Percentiles rank a stretch among this genome's conserved stretches.
Evolutionary conservation across 2,888 invertebrate species (phyloP).

Genomic region (Euplexia lucipara): DNA sequence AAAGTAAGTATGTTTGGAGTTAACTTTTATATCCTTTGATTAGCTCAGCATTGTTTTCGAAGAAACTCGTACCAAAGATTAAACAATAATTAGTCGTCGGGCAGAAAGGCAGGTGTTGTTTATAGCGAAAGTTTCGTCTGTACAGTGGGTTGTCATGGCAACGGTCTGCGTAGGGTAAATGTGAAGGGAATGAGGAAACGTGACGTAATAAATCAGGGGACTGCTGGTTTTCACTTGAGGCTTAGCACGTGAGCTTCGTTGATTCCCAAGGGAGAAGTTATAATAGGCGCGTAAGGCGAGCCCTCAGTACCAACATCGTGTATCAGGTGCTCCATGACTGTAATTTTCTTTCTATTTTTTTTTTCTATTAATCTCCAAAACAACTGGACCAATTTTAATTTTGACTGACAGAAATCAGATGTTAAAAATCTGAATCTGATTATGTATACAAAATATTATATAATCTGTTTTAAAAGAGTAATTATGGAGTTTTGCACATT

Average conservation of each 20-base stretch:
- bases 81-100: conserved; percentile 63
- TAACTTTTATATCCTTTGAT: conserved; percentile 46
- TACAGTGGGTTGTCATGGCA: conserved; percentile 40
- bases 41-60: conserved; percentile 45
- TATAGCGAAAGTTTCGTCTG: conserved; percentile 57
- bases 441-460: too few species aligned
- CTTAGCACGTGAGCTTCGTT: background rate
- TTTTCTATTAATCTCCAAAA: too few species aligned
- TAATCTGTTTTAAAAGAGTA: too few species aligned
- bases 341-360: too few species aligned
- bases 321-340: too few species aligned
- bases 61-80: conserved; percentile 55
- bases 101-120: conserved; percentile 63
- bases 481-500: too few species aligned
- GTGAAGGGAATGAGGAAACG: conserved; percentile 9
- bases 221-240: conserved; percentile 6
- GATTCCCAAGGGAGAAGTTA: too few species aligned
- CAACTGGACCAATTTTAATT: too few species aligned
- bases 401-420: too few species aligned
- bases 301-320: too few species aligned
- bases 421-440: too few species aligned
- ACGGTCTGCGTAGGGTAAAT: conserved; percentile 34
- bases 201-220: conserved; percentile 41
- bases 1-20: conserved; percentile 23
- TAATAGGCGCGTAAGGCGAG: too few species aligned